phyloP scores from a whole-genome alignment of 92 coral and sea anemone species.

The Meandrina meandrites region DNA sequence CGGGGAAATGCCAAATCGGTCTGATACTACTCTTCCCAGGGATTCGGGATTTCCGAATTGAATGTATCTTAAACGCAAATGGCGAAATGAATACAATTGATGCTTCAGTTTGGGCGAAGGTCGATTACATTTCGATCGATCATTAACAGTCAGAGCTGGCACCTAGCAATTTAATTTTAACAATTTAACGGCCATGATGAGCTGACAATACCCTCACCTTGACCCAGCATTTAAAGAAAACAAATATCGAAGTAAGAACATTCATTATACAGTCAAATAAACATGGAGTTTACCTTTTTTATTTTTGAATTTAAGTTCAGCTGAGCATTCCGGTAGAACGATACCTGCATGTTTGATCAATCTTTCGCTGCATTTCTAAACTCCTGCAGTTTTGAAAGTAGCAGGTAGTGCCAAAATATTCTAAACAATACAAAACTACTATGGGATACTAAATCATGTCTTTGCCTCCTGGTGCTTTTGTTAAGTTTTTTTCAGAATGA shows the following conservation, averaged over 20 bases:
- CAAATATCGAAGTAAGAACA: background rate
- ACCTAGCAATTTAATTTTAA: background rate
- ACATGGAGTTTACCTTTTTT: background rate
- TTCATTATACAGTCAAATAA: background rate
- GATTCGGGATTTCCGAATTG: too few species aligned
- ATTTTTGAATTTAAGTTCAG: background rate
- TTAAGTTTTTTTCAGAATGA: background rate
- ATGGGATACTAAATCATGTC: background rate
- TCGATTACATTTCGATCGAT: background rate
- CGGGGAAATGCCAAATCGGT: too few species aligned
- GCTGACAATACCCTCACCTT: background rate
- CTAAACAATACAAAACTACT: slow-evolving; percentile 5
- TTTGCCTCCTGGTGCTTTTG: background rate
- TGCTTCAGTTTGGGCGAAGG: background rate
- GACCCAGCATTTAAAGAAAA: slow-evolving; percentile 1
- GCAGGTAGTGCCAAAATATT: background rate
- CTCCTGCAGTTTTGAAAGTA: background rate
- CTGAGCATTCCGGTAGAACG: background rate
- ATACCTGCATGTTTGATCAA: background rate
- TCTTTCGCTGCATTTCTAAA: background rate
- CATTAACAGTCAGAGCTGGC: background rate
- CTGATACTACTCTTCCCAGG: too few species aligned
- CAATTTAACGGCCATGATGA: background rate
- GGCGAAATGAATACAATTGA: too few species aligned
- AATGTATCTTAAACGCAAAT: too few species aligned